These are phyloP conservation scores for Metopolophium dirhodum DNA, from an alignment of 1,140 invertebrate genomes.

Conservation along the genomic window DNA sequence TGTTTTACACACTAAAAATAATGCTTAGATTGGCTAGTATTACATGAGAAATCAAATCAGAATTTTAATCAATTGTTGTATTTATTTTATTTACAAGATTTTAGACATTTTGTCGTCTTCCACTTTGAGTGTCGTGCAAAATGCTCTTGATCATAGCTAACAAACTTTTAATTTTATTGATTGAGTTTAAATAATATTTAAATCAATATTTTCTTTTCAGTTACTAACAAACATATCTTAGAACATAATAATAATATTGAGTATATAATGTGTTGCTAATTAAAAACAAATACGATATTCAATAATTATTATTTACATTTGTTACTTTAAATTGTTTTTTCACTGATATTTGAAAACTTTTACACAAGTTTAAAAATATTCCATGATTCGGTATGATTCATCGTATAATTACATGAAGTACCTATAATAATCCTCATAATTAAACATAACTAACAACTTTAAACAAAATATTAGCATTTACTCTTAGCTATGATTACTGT, in stretches of 20 bases:
- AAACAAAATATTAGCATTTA: background rate
- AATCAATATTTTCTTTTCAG: background rate
- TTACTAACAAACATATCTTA: background rate
- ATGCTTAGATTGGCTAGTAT: background rate
- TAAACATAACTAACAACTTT: background rate
- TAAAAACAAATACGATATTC: background rate
- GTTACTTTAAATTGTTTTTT: background rate
- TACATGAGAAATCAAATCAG: background rate
- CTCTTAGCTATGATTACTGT: background rate
- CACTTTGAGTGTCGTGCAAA: background rate
- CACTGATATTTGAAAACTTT: background rate
- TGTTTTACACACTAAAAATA: background rate
- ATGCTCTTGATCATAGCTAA: too few species aligned
- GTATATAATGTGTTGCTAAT: background rate
- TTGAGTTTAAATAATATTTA: background rate
- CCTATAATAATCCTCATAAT: background rate
- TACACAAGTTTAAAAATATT: background rate
- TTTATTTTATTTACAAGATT: background rate
- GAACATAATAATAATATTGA: too few species aligned
- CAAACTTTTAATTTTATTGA: background rate
- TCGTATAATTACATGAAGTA: background rate
- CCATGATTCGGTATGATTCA: too few species aligned
- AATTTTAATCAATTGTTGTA: background rate
- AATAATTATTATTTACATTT: background rate
- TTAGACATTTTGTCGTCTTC: background rate